phyloP scores from a whole-genome alignment of 2,113 vertebrate species.

The Neodontobutis hainanensis region DNA sequence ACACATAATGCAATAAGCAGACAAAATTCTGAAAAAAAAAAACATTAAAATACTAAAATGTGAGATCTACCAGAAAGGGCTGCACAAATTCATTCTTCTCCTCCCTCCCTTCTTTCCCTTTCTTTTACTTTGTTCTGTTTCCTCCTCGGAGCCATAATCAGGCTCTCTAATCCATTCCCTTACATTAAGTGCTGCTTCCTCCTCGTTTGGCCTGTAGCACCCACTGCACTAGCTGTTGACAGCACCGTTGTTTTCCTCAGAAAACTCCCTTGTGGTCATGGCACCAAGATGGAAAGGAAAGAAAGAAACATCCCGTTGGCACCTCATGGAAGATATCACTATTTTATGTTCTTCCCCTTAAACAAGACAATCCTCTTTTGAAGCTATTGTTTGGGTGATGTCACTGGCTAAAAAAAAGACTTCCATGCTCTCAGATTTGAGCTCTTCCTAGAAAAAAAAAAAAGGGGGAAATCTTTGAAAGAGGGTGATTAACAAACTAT shows the following conservation, averaged over 20 bases:
- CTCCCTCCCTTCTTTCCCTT: slow-evolving; percentile 39
- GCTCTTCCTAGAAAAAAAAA: slow-evolving; percentile 54
- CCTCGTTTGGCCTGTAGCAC: slow-evolving; percentile 59
- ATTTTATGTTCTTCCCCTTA: slow-evolving; percentile 62
- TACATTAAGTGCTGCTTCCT: slow-evolving; percentile 73
- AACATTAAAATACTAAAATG: background rate
- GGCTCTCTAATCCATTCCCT: slow-evolving; percentile 73
- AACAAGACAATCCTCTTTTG: slow-evolving; percentile 63
- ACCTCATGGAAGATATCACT: slow-evolving; percentile 63
- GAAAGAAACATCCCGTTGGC: slow-evolving; percentile 65
- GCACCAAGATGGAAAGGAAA: slow-evolving; percentile 61
- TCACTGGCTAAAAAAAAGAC: slow-evolving; percentile 64
- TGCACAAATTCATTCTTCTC: slow-evolving; percentile 28
- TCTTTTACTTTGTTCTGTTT: slow-evolving; percentile 55
- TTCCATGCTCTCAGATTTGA: slow-evolving; percentile 45
- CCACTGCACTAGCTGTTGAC: slow-evolving; percentile 62
- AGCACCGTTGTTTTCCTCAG: slow-evolving; percentile 61
- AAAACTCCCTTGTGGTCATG: slow-evolving; percentile 57
- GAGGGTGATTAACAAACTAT: slow-evolving; percentile 10
- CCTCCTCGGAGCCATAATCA: slow-evolving; percentile 73
- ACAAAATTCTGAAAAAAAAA: background rate
- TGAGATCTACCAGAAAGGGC: slow-evolving; percentile 6
- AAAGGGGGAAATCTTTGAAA: slow-evolving; percentile 36
- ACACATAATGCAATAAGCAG: background rate
- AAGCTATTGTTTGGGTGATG: slow-evolving; percentile 66